Evolutionary conservation across 2,888 invertebrate species (phyloP).

Genomic region (Acrobasis suavella): DNA sequence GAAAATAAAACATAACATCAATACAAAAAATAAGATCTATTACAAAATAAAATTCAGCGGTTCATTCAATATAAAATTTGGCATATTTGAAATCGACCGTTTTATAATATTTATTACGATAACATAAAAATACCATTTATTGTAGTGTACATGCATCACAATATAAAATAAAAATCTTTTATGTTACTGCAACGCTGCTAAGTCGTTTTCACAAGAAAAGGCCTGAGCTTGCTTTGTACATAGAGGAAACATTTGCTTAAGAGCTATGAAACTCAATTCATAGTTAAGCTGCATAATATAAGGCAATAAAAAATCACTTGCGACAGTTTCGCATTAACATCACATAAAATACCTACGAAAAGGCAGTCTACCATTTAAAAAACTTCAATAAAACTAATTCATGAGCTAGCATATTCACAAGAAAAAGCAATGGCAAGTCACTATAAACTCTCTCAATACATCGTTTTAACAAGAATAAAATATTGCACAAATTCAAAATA

Average conservation of each 20-base stretch:
- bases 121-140: conserved; percentile 2
- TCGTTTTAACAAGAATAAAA: too few relatives aligned
- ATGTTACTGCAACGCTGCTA: conserved; percentile 44
- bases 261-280: conserved; percentile 36
- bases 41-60: conserved; percentile 30
- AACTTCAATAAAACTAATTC: neutral
- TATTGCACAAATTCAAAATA: too few relatives aligned
- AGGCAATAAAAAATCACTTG: conserved; percentile 25
- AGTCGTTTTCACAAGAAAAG: conserved; percentile 61
- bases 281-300: conserved; percentile 33
- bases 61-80: conserved; percentile 28
- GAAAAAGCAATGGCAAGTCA: neutral
- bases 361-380: neutral
- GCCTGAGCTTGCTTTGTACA: conserved; percentile 46
- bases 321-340: conserved; percentile 25
- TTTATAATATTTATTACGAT: conserved; percentile 14
- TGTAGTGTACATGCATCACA: conserved; percentile 18
- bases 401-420: neutral
- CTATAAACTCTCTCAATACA: too few relatives aligned
- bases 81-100: conserved; percentile 21
- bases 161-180: conserved; percentile 10
- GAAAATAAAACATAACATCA: conserved; percentile 36
- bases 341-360: conserved; percentile 3
- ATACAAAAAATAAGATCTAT: conserved; percentile 22
- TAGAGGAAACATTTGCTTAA: conserved; percentile 29